Evolutionary conservation across 1,140 invertebrate genomes (phyloP).

Genomic region (Aphis craccivora): DNA sequence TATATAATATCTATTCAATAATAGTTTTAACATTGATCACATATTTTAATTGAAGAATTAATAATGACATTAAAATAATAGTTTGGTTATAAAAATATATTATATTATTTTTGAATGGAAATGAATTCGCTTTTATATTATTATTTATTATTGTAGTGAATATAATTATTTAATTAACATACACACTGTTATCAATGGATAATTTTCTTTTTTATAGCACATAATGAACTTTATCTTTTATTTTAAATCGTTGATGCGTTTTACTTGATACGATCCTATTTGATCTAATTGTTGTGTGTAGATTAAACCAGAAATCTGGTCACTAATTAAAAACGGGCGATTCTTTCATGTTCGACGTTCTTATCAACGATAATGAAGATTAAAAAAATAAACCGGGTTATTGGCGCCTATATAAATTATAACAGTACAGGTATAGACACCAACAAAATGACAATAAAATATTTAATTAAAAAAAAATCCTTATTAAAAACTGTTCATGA

Average conservation of each 20-base stretch:
- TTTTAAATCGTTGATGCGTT: not conserved
- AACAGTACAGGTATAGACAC: not conserved
- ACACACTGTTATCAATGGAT: not conserved
- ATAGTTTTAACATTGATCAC: not conserved
- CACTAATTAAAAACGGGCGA: not conserved
- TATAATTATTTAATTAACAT: not conserved
- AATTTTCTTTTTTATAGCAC: not conserved
- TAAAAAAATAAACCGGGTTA: not conserved
- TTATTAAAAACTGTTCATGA: no score
- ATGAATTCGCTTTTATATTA: constrained; percentile 22
- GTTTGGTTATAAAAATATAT: not conserved
- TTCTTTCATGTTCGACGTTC: constrained; percentile 22
- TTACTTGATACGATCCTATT: constrained; percentile 20
- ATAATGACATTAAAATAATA: not conserved
- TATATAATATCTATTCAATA: not conserved
- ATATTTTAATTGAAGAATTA: not conserved
- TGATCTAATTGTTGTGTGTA: not conserved
- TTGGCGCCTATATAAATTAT: not conserved
- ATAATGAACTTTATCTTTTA: not conserved
- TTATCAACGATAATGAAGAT: not conserved
- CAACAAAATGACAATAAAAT: not conserved
- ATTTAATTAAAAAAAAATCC: not conserved
- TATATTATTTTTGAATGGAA: not conserved
- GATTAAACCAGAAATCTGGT: not conserved
- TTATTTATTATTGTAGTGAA: not conserved